phyloP scores from a whole-genome alignment of 2,113 vertebrate genomes.

The Equus przewalskii region DNA sequence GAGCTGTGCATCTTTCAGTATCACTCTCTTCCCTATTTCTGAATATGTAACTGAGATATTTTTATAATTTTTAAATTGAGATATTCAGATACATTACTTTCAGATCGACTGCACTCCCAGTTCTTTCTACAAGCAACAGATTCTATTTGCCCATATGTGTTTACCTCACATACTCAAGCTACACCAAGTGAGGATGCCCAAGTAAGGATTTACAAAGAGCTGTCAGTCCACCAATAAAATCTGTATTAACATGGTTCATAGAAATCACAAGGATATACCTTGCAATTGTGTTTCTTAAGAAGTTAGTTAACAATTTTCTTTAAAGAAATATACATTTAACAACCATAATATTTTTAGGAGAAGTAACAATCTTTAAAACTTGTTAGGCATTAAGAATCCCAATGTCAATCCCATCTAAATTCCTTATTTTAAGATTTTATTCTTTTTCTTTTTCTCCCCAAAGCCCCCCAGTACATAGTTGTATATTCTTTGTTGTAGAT shows the following conservation, averaged over 20 bases:
- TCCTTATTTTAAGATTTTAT: neutral
- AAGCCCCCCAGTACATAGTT: too few species aligned
- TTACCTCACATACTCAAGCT: neutral
- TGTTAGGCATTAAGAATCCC: neutral
- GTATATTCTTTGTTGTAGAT: too few species aligned
- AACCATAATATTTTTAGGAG: neutral
- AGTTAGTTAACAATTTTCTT: neutral
- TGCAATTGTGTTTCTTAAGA: neutral
- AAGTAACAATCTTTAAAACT: neutral
- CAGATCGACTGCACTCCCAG: neutral
- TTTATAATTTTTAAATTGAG: neutral
- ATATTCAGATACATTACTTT: neutral
- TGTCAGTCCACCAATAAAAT: neutral
- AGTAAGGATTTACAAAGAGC: neutral
- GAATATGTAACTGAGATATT: neutral
- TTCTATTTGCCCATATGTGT: neutral
- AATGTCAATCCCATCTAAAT: neutral
- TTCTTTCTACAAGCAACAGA: neutral
- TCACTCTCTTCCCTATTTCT: neutral
- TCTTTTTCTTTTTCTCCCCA: too few species aligned
- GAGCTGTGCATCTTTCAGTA: neutral
- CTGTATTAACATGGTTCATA: neutral
- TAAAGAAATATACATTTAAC: neutral
- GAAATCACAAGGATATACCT: neutral
- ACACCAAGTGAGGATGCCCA: neutral